These are phyloP conservation scores for Neodiprion lecontei DNA, from an alignment of 1,140 invertebrate genomes.

Conservation along the genomic window DNA sequence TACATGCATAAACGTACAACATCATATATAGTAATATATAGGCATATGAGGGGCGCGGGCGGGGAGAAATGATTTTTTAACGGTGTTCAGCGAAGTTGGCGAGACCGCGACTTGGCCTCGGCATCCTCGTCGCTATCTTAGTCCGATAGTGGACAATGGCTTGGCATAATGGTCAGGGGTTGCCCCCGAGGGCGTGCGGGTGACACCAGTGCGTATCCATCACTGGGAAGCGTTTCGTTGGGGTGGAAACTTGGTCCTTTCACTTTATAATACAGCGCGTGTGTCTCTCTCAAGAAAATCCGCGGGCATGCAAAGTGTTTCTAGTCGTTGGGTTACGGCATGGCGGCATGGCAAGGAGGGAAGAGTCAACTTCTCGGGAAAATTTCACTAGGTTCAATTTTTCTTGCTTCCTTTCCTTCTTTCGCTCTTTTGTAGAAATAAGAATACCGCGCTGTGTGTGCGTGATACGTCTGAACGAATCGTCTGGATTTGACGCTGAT, in stretches of 20 bases:
- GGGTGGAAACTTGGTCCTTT: conserved; percentile 1
- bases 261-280: conserved; percentile 4
- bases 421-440: too few species aligned
- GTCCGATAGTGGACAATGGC: conserved; percentile 60
- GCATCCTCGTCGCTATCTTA: conserved; percentile 48
- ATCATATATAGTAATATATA: too few species aligned
- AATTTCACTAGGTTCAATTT: background rate
- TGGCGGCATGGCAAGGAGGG: too few species aligned
- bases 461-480: too few species aligned
- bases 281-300: conserved; percentile 5
- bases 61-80: conserved; percentile 36
- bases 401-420: too few species aligned
- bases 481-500: too few species aligned
- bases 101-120: conserved; percentile 8
- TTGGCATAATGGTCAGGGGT: conserved; percentile 56
- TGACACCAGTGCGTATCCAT: conserved; percentile 58
- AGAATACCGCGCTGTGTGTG: too few species aligned
- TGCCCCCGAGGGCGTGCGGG: conserved; percentile 46
- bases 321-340: background rate
- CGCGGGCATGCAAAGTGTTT: conserved; percentile 2
- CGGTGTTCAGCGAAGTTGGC: conserved; percentile 12
- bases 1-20: too few species aligned
- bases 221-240: conserved; percentile 25
- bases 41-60: conserved; percentile 18
- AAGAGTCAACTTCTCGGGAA: background rate